phyloP scores from a whole-genome alignment of 2,797 vertebrate species.

The Sardinella longiceps region DNA sequence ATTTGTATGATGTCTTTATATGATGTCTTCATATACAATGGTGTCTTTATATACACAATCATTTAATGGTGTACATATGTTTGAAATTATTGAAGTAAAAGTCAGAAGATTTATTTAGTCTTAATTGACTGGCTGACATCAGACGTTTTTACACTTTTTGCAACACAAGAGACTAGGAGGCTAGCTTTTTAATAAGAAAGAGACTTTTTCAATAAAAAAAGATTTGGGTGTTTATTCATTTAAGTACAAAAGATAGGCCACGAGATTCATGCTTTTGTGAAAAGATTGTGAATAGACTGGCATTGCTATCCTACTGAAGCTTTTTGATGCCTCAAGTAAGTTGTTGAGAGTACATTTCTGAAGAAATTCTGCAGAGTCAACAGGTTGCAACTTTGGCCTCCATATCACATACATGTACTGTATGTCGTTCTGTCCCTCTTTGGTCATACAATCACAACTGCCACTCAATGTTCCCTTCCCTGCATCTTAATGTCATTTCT shows the following conservation, averaged over 20 bases:
- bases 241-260: not conserved
- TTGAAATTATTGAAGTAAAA: not conserved
- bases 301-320: no score
- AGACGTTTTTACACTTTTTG: not conserved
- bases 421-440: no score
- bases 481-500: no score
- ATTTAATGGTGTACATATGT: not conserved
- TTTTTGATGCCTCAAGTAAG: no score
- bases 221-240: not conserved
- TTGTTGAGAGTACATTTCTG: no score
- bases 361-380: not conserved
- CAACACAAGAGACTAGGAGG: not conserved
- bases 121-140: not conserved
- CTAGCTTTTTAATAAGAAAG: no score
- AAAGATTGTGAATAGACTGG: not conserved
- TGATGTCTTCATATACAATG: not conserved
- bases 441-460: no score
- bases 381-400: no score
- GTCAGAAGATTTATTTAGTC: not conserved
- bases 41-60: not conserved
- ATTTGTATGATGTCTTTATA: not conserved
- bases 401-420: no score
- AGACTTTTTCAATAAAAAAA: not conserved
- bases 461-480: no score
- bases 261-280: not conserved